phyloP scores from a whole-genome alignment of 2,888 invertebrate genomes.

The Brachyopa scutellaris region DNA sequence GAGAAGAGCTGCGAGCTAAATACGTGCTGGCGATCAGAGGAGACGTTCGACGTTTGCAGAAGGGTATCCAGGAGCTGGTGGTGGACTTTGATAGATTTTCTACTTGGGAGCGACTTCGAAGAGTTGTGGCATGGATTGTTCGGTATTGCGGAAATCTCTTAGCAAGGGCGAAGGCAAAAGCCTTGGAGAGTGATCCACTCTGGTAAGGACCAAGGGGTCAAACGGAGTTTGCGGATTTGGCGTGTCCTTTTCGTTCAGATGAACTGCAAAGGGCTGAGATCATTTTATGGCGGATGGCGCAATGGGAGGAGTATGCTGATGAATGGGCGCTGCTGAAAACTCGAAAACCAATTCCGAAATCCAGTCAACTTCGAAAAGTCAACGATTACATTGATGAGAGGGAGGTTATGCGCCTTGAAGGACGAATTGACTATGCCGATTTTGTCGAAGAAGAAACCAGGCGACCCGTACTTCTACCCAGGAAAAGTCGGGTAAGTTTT shows the following conservation, averaged over 20 bases:
- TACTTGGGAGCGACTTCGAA: conserved; percentile 2
- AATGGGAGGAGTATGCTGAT: not conserved
- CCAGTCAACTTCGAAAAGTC: no score
- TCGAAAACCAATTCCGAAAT: not conserved
- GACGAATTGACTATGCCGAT: conserved; percentile 31
- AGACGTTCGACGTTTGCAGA: not conserved
- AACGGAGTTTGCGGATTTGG: not conserved
- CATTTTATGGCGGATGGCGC: conserved; percentile 11
- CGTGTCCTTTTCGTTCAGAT: not conserved
- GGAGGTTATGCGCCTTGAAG: conserved; percentile 19
- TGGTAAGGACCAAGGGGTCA: not conserved
- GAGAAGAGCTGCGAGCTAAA: conserved; percentile 36
- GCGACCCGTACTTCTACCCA: conserved; percentile 1
- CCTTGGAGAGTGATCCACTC: not conserved
- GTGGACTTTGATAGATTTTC: conserved; percentile 9
- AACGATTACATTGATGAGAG: conserved; percentile 36
- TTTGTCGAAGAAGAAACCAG: conserved; percentile 1
- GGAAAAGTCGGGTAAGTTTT: conserved; percentile 1
- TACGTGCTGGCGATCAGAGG: conserved; percentile 1
- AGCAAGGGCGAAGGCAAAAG: not conserved
- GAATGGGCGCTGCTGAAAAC: not conserved
- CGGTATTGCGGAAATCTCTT: no score
- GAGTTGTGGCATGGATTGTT: conserved; percentile 10
- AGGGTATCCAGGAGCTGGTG: no score
- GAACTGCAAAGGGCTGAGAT: conserved; percentile 1